Evolutionary conservation across 2,888 invertebrate species (phyloP), one percentile per base, ranked within the genome.

Genomic region (Apeira syringaria): DNA sequence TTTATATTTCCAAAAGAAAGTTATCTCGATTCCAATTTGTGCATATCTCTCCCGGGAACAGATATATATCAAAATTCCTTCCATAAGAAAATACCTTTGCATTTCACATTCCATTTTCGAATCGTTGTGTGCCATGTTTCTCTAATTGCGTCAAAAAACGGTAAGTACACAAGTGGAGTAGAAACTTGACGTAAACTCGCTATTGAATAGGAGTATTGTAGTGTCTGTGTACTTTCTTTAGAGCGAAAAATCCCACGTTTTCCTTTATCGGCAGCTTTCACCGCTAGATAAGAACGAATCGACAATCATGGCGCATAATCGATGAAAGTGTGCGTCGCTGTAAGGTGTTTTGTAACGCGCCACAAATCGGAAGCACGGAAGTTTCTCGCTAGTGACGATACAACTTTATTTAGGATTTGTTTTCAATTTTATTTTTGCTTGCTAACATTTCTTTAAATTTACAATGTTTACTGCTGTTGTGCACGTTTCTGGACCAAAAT

Each of bases 241-340:
- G 10, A 39, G 54, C 35, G 53, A 61, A 65, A 61, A 65, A 71
- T 88, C 87, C 80, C 87, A 88, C 87, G 87, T 84, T 87, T 85
- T 85, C 79, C 80, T 79, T 70, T 73, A 83, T 83, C 69, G 70
- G 63, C 72, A 63, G 80, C 83, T 83, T 85, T 86, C 86, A 77
- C 79, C 72, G 64, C 53, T 56, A 73, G 76, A 80, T 81, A 81
- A 81, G 68, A 81, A 76, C 68, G 66, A 72, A 80, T 71, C 69
- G 68, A 69, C 73, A 69, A 72, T 77, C 74, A 80, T 70, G 57
- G 66, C 59, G 66, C 62, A 66, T 70, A 69, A 72, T 68, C 64
- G 66, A 76, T 64, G 74, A 78, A 79, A 77, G 73, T 77, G 61
- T 60, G 56, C 54, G 45, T 57, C 51, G 59, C 51, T 51, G 46